Conservation (phyloP, 2,113 vertebrate species). For the Pelecanus crispus region DNA sequence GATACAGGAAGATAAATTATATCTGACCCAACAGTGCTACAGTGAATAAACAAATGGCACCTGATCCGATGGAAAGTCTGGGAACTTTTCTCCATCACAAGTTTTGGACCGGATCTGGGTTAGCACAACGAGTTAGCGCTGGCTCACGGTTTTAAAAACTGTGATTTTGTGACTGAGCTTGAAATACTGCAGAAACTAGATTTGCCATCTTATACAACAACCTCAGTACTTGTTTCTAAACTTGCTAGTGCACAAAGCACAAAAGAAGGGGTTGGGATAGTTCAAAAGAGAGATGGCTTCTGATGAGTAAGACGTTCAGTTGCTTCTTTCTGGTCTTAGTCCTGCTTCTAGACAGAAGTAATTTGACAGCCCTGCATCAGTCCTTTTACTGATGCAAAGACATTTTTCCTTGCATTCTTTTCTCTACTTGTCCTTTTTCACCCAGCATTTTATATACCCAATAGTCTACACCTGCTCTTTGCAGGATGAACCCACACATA, state of each 20-base stretch:
- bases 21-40: not conserved
- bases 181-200: not conserved
- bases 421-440: not conserved
- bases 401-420: not conserved
- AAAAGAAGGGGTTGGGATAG: not conserved
- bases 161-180: not conserved
- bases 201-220: not conserved
- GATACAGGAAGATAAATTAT: not conserved
- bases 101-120: not conserved
- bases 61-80: not conserved
- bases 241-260: not conserved
- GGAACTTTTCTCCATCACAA: not conserved
- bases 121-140: fast-evolving
- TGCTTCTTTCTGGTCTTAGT: not conserved
- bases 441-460: not conserved
- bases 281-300: not conserved
- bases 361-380: not conserved
- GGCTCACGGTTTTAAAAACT: not conserved
- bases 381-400: not conserved
- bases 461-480: not conserved
- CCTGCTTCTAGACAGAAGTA: not conserved
- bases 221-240: not conserved
- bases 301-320: not conserved
- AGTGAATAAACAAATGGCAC: not conserved
- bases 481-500: not conserved